These are phyloP conservation scores for Coregonus sp. DNA, from an alignment of 2,797 vertebrate genomes.

Conservation along the genomic window DNA sequence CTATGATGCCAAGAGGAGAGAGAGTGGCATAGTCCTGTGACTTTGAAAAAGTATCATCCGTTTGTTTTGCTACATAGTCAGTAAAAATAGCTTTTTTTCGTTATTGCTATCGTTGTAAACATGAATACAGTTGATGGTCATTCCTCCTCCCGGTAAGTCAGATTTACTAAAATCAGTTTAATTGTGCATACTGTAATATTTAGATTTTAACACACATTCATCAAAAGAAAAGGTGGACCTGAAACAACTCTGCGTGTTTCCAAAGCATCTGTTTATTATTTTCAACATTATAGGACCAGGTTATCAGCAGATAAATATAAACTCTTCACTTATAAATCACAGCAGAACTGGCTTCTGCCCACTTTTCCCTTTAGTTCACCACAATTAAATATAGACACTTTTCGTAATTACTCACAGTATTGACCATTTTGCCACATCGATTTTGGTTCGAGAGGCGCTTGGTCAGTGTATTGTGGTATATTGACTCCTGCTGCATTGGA, in stretches of 20 bases:
- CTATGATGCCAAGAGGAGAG: not conserved
- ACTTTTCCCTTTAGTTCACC: not conserved
- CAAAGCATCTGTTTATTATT: not conserved
- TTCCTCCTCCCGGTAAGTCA: not conserved
- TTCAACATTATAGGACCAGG: not conserved
- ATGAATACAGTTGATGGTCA: not conserved
- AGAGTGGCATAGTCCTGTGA: not conserved
- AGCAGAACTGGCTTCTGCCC: not conserved
- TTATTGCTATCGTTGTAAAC: not conserved
- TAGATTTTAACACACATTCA: slow-evolving; percentile 4
- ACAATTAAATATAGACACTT: slow-evolving; percentile 2
- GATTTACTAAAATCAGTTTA: not conserved
- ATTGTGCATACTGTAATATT: not conserved
- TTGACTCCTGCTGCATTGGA: too few relatives aligned
- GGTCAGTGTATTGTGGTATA: not conserved
- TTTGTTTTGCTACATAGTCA: not conserved
- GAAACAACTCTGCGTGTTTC: too few relatives aligned
- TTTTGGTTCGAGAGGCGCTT: not conserved
- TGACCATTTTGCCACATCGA: not conserved
- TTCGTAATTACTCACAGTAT: slow-evolving; percentile 8
- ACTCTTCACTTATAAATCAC: slow-evolving; percentile 6
- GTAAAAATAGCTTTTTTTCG: slow-evolving; percentile 1
- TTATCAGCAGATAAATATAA: slow-evolving; percentile 1
- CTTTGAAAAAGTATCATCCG: not conserved
- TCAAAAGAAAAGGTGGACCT: not conserved